Conservation (phyloP, 2,797 vertebrate genomes). For the Enteromius mattozi region DNA sequence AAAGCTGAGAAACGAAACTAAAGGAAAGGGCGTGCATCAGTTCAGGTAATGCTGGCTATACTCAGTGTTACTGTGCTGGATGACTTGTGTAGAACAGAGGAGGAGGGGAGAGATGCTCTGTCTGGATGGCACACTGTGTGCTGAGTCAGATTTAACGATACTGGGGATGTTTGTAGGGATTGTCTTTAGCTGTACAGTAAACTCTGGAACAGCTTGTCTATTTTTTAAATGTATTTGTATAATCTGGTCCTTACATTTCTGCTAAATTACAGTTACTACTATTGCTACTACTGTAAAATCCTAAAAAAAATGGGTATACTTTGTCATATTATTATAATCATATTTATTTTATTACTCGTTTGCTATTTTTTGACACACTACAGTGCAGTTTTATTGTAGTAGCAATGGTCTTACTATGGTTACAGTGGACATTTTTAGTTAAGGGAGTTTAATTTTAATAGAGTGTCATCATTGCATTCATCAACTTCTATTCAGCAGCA, state of each 20-base stretch:
- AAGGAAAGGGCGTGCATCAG: slow-evolving; percentile 13
- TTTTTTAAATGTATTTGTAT: neutral
- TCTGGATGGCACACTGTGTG: slow-evolving; percentile 51
- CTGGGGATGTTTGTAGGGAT: slow-evolving; percentile 35
- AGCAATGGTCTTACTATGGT: neutral
- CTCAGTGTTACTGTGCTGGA: slow-evolving; percentile 29
- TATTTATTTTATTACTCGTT: neutral
- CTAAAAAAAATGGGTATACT: neutral
- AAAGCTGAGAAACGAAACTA: slow-evolving; percentile 30
- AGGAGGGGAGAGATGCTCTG: slow-evolving; percentile 44
- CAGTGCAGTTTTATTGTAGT: neutral
- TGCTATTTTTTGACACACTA: neutral
- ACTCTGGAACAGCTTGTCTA: neutral
- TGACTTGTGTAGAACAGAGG: slow-evolving; percentile 28
- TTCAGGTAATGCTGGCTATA: slow-evolving; percentile 50
- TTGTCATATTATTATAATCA: neutral
- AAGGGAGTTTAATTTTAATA: neutral
- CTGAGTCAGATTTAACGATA: slow-evolving; percentile 63
- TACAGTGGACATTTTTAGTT: neutral
- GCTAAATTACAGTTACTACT: neutral
- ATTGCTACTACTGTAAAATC: neutral
- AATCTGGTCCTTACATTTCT: neutral
- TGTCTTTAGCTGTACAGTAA: slow-evolving; percentile 37
- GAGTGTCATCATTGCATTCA: neutral
- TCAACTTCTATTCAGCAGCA: neutral